A percentile compares a stretch with the other conserved stretches of the same genome.
Conservation (phyloP, 2,888 invertebrate species). For the Mycogona germanica region DNA sequence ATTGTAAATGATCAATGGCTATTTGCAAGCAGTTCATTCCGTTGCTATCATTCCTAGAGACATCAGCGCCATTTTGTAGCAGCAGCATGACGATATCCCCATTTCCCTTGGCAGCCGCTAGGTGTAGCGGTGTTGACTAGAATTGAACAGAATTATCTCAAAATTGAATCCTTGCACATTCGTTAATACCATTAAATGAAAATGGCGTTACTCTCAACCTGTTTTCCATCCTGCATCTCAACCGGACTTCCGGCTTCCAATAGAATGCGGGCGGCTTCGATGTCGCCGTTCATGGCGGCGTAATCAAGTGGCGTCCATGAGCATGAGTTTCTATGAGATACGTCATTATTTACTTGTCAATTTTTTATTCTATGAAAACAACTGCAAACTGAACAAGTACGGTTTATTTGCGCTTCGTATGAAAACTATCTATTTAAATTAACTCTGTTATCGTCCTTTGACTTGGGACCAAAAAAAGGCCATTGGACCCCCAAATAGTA, state of each 20-base stretch:
- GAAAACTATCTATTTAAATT: too few relatives aligned
- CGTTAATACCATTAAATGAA: too few relatives aligned
- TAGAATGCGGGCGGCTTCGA: conserved; percentile 34
- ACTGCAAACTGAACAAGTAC: too few relatives aligned
- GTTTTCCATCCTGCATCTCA: conserved; percentile 31
- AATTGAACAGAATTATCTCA: too few relatives aligned
- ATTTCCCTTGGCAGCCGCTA: conserved; percentile 32
- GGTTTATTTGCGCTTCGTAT: too few relatives aligned
- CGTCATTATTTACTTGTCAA: too few relatives aligned
- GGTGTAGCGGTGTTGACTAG: conserved; percentile 35
- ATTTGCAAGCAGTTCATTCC: conserved; percentile 36
- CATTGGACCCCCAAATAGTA: too few relatives aligned
- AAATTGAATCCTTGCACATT: too few relatives aligned
- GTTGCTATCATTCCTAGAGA: conserved; percentile 31
- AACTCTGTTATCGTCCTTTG: too few relatives aligned
- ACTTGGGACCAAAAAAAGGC: too few relatives aligned
- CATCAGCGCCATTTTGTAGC: conserved; percentile 31
- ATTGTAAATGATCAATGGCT: conserved; percentile 34
- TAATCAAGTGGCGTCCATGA: conserved; percentile 37
- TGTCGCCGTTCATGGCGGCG: conserved; percentile 39
- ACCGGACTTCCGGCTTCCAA: conserved; percentile 31
- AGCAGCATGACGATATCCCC: conserved; percentile 24
- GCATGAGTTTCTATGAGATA: conserved; percentile 36
- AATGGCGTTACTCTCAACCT: too few relatives aligned
- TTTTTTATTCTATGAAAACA: too few relatives aligned